phyloP scores from a whole-genome alignment of 30 jellyfish, hydroid and myxozoan species.

The Aurelia aurita region DNA sequence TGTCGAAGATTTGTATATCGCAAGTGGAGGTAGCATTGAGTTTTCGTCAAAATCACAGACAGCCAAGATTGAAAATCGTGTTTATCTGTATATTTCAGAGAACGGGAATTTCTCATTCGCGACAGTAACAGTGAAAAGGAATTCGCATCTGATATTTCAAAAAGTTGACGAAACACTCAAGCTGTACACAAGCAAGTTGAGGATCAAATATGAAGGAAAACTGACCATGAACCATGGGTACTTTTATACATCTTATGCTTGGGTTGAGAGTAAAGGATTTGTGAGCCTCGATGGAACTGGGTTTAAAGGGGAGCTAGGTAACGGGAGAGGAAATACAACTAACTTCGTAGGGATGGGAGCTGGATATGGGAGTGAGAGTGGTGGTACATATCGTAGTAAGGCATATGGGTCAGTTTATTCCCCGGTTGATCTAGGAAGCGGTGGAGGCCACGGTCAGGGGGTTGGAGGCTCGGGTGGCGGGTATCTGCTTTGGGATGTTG shows the following conservation, averaged over 20 bases:
- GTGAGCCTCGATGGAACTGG: constrained; percentile 63
- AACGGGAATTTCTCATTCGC: constrained; percentile 65
- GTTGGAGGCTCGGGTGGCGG: constrained; percentile 79
- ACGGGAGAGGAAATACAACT: constrained; percentile 45
- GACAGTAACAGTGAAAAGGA: constrained; percentile 43
- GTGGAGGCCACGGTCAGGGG: constrained; percentile 77
- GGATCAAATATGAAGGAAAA: constrained; percentile 61
- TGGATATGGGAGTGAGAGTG: constrained; percentile 74
- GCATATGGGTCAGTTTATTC: constrained; percentile 73
- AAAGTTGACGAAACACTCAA: constrained; percentile 51
- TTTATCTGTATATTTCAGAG: constrained; percentile 50
- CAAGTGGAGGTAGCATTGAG: constrained; percentile 65
- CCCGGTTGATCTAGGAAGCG: constrained; percentile 63
- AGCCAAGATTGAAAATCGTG: constrained; percentile 67
- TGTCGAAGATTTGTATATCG: constrained; percentile 48
- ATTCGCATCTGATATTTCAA: constrained; percentile 43
- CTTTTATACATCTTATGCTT: constrained; percentile 52
- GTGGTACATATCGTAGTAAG: constrained; percentile 53
- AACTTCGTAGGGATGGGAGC: constrained; percentile 64
- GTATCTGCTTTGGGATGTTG: constrained; percentile 38
- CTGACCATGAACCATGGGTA: constrained; percentile 62
- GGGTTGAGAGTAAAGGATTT: constrained; percentile 52
- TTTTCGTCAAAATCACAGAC: constrained; percentile 66
- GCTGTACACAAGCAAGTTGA: constrained; percentile 28
- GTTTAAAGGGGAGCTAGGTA: constrained; percentile 43